These are phyloP conservation scores for Lepidostoma basale DNA, from an alignment of 1,140 invertebrate species.

Conservation along the genomic window DNA sequence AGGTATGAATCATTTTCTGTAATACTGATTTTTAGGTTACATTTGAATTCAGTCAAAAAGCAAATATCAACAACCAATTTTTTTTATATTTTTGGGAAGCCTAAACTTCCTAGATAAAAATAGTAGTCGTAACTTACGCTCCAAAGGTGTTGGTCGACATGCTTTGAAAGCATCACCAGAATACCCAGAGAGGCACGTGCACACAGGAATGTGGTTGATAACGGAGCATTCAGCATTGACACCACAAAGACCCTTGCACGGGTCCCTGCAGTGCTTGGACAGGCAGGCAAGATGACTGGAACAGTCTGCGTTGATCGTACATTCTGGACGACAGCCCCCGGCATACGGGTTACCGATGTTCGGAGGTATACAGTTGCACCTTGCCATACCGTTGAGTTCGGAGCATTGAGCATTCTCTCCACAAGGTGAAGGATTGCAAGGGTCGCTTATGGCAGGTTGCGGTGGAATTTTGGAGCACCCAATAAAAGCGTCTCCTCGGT, in stretches of 20 bases:
- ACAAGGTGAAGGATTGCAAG: constrained; percentile 82
- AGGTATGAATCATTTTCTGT: too few relatives aligned
- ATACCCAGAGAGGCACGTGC: constrained; percentile 75
- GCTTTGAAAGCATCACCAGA: constrained; percentile 83
- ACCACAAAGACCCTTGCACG: constrained; percentile 87
- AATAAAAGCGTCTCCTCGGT: constrained; percentile 81
- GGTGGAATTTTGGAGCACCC: constrained; percentile 68
- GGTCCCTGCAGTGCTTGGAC: constrained; percentile 84
- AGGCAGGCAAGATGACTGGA: constrained; percentile 79
- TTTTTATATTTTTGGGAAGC: too few relatives aligned
- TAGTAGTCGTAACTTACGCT: constrained; percentile 66
- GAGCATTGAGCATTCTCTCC: constrained; percentile 80
- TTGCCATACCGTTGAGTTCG: constrained; percentile 68
- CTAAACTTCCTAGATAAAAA: too few relatives aligned
- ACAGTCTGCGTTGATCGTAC: constrained; percentile 82
- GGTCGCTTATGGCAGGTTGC: constrained; percentile 61
- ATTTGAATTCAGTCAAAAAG: too few relatives aligned
- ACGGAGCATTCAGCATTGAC: constrained; percentile 82
- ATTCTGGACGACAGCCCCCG: constrained; percentile 80
- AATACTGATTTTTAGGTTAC: too few relatives aligned
- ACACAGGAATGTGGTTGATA: constrained; percentile 81
- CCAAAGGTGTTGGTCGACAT: constrained; percentile 67
- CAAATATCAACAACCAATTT: too few relatives aligned
- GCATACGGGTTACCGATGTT: constrained; percentile 83
- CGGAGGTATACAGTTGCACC: constrained; percentile 83